Base-by-base conservation (phyloP, 2,797 vertebrate species). In the Aulostomus chinensis region DNA sequence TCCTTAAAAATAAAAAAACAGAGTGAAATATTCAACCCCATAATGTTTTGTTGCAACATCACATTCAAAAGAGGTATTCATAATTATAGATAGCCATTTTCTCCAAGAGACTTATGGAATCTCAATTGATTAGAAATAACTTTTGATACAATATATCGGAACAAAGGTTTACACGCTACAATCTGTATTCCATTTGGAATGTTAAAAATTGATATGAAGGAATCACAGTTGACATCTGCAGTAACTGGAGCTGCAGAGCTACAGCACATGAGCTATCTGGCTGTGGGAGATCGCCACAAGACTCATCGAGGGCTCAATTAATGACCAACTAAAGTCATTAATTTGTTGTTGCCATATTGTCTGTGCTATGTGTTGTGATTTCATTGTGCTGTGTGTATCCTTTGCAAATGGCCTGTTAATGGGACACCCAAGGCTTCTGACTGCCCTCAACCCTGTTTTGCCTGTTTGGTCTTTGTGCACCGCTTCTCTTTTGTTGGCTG, bases 401-500 rank as follows among this genome's bases (percentile, higher is more conserved):
- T 76, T 76, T 79, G 56, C 38, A 73, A 80, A 72, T 66, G 33
- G 64, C 36, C 46, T 68, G 66, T 77, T 72, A 76, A 76, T 59
- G 53, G 49, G 69, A 57, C 39, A 64, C 76, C 66, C 48, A 4
- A 78, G 86, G 84, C 86, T 87, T 78, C 76, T 73, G 81, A 86
- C 82, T 84, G 80, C 78, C 80, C 81, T 81, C 73, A 73, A 83
- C 89, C 64, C 87, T 81, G 54, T 81, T 67, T 83, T 82, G 89
- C 90, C 89, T 85, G 81, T 88, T 91, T 86, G 87, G 86, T 90
- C 92, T 85, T 85, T 82, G 92, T 93, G 93, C 91, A 90, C 90
- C 86, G 89, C 93, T 86, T 85, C 78, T 86, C 93, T 92, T 95
- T 98, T 98, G 94, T 96, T 89, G 87, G 76, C 90, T 94, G 93